Evolutionary conservation across 1,140 invertebrate genomes (phyloP), one percentile per base, ranked within the genome.

Genomic region (Polyergus mexicanus): DNA sequence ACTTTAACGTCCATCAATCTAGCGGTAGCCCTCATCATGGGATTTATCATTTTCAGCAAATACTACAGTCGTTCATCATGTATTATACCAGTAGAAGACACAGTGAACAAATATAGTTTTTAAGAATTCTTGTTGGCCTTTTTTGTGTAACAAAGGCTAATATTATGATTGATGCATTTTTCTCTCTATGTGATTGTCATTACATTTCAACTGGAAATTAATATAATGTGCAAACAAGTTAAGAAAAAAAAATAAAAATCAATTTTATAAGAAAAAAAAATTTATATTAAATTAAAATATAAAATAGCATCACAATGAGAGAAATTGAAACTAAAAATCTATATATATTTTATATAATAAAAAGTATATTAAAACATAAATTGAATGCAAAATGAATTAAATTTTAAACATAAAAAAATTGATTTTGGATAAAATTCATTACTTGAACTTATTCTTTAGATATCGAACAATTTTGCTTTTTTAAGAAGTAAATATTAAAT

Each of bases 31-130:
- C 62, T 62, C 60, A 77, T 65, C 60, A 51, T 32, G 41, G 41
- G 25, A 77, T 77, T 77, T 77, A 65, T 77, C 60, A 77, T 77
- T 77, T 77, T 65, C 41, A 25, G 41, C 63, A 77, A 77, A 77
- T 60, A 77, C 25, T 13, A 19, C 38, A 62, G 22, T 22, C 25
- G 11, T 65, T 7, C n/a, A 19, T 7, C 41, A 65, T 25, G 58
- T 19, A 58, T 22, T 25, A 38, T 28, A 22, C 1, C 6, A 28
- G 7, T 11, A 63, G 63, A 35, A 77, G 75, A 77, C 44, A 63
- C 22, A 10, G 25, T 25, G 75, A 16, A 63, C 41, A 77, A 77
- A 77, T 77, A 77, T 77, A 32, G 41, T 28, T 19, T 35, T 65
- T 22, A 41, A 65, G 38, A 41, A 28, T 11, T 47, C 10, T 51